phyloP scores from a whole-genome alignment of 2,797 vertebrate species.

The Coregonus ussuriensis region DNA sequence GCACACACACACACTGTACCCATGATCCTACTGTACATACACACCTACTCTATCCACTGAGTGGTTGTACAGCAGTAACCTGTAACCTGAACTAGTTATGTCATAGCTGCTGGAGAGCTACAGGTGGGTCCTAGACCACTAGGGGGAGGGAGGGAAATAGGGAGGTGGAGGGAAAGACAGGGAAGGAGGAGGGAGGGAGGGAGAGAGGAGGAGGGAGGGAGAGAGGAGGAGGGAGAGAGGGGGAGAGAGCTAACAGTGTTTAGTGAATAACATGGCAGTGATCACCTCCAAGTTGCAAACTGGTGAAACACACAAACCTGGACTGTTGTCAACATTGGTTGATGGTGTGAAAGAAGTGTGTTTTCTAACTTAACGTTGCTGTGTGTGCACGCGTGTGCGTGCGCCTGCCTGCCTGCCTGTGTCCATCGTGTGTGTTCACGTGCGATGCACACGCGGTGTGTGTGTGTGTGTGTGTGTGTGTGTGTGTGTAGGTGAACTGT shows the following conservation, averaged over 20 bases:
- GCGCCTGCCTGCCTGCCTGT: too few species aligned
- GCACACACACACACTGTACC: constrained; percentile 23
- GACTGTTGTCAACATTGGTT: too few species aligned
- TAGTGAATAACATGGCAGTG: too few species aligned
- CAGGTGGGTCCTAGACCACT: constrained; percentile 2
- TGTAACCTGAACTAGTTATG: neutral
- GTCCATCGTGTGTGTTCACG: too few species aligned
- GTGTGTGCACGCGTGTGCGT: too few species aligned
- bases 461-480: constrained; percentile 6
- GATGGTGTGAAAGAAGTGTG: neutral
- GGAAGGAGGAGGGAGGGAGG: neutral
- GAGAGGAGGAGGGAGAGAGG: neutral
- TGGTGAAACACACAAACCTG: neutral
- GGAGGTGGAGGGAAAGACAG: too few species aligned
- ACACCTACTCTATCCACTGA: constrained; percentile 17
- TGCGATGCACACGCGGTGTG: too few species aligned
- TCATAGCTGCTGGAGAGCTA: neutral
- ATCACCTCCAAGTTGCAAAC: constrained; percentile 25
- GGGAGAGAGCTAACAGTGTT: too few species aligned
- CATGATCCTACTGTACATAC: constrained; percentile 16
- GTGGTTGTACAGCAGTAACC: neutral
- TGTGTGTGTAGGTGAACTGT: constrained; percentile 81
- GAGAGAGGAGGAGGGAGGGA: neutral
- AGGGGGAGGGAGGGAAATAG: neutral
- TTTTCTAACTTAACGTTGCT: neutral